Conservation (phyloP, 2,888 invertebrate species). For the Ennomos fuscantarius region DNA sequence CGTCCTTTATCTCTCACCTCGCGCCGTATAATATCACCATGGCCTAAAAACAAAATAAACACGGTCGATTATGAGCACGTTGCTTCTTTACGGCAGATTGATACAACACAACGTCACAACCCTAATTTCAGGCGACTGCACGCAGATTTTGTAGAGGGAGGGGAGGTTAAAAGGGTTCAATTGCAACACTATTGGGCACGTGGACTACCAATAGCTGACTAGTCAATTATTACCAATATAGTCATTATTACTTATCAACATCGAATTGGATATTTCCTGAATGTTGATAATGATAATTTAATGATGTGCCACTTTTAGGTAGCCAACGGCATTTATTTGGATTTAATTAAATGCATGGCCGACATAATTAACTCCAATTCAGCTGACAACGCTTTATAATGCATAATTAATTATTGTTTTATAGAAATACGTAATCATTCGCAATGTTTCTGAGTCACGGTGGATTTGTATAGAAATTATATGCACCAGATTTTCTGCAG, state of each 20-base stretch:
- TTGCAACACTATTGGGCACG: slow-evolving; percentile 23
- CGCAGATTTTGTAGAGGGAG: slow-evolving; percentile 25
- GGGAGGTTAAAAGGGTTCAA: slow-evolving; percentile 32
- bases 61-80: slow-evolving; percentile 29
- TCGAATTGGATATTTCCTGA: background rate
- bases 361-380: background rate
- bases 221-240: slow-evolving; percentile 1
- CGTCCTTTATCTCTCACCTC: slow-evolving; percentile 31
- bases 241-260: background rate
- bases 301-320: slow-evolving; percentile 1
- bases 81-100: slow-evolving; percentile 19
- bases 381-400: too few relatives aligned
- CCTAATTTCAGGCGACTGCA: slow-evolving; percentile 30
- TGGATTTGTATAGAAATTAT: too few relatives aligned
- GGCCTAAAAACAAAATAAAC: slow-evolving; percentile 32
- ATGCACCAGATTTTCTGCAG: too few relatives aligned
- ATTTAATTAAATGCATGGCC: background rate
- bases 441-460: too few relatives aligned
- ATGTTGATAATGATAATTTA: background rate
- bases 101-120: slow-evolving; percentile 12
- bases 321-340: background rate
- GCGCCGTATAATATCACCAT: slow-evolving; percentile 31
- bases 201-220: slow-evolving; percentile 8
- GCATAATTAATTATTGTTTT: too few relatives aligned
- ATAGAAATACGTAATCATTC: too few relatives aligned